Conservation (phyloP, 2,113 vertebrate species). For the Corythaixoides concolor region DNA sequence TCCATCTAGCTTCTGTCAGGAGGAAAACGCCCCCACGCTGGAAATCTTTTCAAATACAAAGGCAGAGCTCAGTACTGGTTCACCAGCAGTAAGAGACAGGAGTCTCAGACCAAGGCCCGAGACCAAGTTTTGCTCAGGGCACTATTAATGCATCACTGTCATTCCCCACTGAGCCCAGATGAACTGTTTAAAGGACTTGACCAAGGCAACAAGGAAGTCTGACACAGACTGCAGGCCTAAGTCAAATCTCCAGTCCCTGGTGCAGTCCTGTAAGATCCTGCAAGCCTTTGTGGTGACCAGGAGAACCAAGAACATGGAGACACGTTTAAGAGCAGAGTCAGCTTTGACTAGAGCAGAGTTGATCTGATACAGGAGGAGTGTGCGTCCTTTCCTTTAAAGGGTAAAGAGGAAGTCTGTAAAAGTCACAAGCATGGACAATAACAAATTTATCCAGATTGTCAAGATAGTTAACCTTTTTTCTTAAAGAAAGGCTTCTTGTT, state of each 20-base stretch:
- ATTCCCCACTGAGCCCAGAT: background rate
- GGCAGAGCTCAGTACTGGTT: background rate
- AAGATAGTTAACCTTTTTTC: background rate
- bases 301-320: background rate
- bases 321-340: background rate
- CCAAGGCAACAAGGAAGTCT: background rate
- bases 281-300: background rate
- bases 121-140: background rate
- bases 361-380: background rate
- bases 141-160: accelerated
- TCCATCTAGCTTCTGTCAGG: background rate
- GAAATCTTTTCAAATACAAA: background rate
- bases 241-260: background rate
- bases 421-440: background rate
- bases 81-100: background rate
- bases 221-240: background rate
- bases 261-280: background rate
- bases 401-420: background rate
- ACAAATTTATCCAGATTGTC: background rate
- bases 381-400: background rate
- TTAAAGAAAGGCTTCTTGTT: background rate
- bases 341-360: background rate
- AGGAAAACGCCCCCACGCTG: background rate
- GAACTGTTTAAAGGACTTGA: background rate
- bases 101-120: background rate